phyloP scores from a whole-genome alignment of 2,888 invertebrate species.

The Plagiodera versicolora region DNA sequence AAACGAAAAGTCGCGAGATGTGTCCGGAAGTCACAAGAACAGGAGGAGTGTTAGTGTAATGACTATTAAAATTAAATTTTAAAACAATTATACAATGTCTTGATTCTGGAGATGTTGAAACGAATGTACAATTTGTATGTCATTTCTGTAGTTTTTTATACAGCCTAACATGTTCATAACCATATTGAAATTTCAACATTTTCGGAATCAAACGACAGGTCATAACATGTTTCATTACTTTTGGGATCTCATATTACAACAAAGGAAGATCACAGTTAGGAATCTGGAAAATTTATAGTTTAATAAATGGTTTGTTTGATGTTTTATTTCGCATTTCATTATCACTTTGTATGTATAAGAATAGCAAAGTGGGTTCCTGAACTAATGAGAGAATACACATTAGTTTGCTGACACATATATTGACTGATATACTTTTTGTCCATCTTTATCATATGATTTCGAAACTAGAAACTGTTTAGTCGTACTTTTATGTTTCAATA shows the following conservation, averaged over 20 bases:
- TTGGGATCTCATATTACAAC: constrained; percentile 27
- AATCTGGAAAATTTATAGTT: constrained; percentile 26
- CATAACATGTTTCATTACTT: constrained; percentile 18
- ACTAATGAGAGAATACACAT: constrained; percentile 20
- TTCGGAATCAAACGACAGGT: constrained; percentile 36
- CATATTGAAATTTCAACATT: constrained; percentile 30
- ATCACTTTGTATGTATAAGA: constrained; percentile 17
- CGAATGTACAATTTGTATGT: constrained; percentile 34
- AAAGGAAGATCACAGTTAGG: constrained; percentile 25
- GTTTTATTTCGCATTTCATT: constrained; percentile 28
- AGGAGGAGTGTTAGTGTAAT: constrained; percentile 93
- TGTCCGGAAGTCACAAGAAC: constrained; percentile 99
- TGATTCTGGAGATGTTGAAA: constrained; percentile 41
- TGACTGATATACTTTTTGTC: not conserved
- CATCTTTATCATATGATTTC: not conserved
- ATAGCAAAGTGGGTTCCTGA: constrained; percentile 21
- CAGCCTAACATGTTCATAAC: constrained; percentile 24
- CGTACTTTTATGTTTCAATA: not conserved
- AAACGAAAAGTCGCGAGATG: constrained; percentile 97
- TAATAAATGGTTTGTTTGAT: constrained; percentile 27
- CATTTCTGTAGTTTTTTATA: constrained; percentile 36
- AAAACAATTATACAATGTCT: constrained; percentile 33
- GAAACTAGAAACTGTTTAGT: not conserved
- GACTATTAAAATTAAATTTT: constrained; percentile 34
- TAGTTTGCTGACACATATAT: not conserved